A percentile compares a stretch with the other conserved stretches of the same genome.
These are phyloP conservation scores for Sycobia sp. DNA, from an alignment of 1,140 invertebrate genomes.

Conservation along the genomic window DNA sequence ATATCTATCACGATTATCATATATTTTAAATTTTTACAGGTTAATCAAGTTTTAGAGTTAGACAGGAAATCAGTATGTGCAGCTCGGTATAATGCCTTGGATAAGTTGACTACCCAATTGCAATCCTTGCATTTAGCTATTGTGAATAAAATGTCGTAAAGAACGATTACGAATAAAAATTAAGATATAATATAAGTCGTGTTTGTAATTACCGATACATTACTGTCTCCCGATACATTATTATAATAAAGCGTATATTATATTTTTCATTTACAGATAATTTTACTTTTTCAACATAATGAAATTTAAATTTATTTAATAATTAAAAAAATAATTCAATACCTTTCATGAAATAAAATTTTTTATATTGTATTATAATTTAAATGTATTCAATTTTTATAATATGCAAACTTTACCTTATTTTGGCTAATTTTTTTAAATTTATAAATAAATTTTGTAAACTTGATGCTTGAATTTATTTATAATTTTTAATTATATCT, in stretches of 20 bases:
- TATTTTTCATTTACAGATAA: constrained; percentile 24
- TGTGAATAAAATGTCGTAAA: constrained; percentile 84
- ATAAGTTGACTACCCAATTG: constrained; percentile 95
- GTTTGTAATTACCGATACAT: constrained; percentile 31
- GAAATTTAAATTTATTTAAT: too few species aligned
- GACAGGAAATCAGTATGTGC: constrained; percentile 81
- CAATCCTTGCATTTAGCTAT: constrained; percentile 86
- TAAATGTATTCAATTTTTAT: too few species aligned
- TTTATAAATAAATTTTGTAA: too few species aligned
- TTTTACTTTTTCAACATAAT: too few species aligned
- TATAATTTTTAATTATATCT: too few species aligned
- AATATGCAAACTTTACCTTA: too few species aligned
- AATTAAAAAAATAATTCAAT: too few species aligned
- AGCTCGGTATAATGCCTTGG: constrained; percentile 88
- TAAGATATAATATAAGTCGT: constrained; percentile 26
- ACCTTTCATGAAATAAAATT: too few species aligned
- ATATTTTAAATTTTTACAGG: constrained; percentile 47
- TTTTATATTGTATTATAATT: too few species aligned
- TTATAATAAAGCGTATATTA: constrained; percentile 26
- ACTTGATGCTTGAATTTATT: too few species aligned
- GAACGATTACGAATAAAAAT: constrained; percentile 16
- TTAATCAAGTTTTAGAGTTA: constrained; percentile 93
- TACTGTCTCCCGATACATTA: constrained; percentile 12
- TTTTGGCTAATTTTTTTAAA: too few species aligned
- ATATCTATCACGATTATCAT: too few species aligned